A percentile compares a stretch with the other conserved stretches of the same genome.
Evolutionary conservation across 2,888 invertebrate genomes (phyloP).

Genomic region (Platerodrilus igneus): DNA sequence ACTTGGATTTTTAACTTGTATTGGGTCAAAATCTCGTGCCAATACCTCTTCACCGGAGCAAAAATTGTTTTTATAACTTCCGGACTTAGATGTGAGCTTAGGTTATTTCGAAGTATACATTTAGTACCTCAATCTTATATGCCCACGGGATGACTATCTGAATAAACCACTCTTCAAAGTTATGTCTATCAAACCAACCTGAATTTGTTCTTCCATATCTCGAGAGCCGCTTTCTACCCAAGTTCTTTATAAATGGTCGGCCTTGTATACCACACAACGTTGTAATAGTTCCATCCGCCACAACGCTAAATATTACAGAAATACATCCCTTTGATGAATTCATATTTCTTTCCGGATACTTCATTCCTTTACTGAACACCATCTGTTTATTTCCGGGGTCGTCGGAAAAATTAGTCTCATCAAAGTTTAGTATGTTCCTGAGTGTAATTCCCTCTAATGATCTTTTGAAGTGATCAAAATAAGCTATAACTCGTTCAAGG

Average conservation of each 20-base stretch:
- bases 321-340: constrained; percentile 6
- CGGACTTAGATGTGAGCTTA: too few relatives aligned
- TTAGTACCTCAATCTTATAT: too few relatives aligned
- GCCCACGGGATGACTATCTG: not conserved
- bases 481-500: not conserved
- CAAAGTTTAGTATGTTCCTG: constrained; percentile 1
- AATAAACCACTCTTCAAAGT: constrained; percentile 10
- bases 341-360: constrained; percentile 1
- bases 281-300: constrained; percentile 26
- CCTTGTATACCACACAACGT: constrained; percentile 21
- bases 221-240: constrained; percentile 9
- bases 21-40: too few relatives aligned
- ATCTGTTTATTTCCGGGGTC: constrained; percentile 1
- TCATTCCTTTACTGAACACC: not conserved
- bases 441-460: too few relatives aligned
- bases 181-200: constrained; percentile 9
- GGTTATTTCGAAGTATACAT: too few relatives aligned
- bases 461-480: constrained; percentile 8
- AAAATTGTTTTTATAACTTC: too few relatives aligned
- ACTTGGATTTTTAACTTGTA: constrained; percentile 1
- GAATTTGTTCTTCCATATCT: constrained; percentile 6
- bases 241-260: not conserved
- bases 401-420: constrained; percentile 4
- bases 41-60: too few relatives aligned
- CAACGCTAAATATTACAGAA: constrained; percentile 1